A percentile compares a stretch with the other conserved stretches of the same genome.
These are phyloP conservation scores for Nymphalis c-album DNA, from an alignment of 2,888 invertebrate genomes.

Conservation along the genomic window DNA sequence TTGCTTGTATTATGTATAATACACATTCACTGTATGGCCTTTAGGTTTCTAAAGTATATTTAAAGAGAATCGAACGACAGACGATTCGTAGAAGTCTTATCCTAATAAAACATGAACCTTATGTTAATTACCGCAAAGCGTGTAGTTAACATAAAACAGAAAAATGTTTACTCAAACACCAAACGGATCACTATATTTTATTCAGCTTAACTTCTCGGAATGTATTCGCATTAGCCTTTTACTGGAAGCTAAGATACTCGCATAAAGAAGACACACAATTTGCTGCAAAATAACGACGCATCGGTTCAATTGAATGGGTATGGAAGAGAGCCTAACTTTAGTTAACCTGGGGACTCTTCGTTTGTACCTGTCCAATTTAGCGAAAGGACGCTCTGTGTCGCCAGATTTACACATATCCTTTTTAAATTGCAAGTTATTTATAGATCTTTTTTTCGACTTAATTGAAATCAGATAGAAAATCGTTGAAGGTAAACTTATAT, in stretches of 20 bases:
- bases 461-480: neutral
- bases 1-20: no score
- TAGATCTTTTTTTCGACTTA: conserved; percentile 1
- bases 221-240: conserved; percentile 37
- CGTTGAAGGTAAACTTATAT: neutral
- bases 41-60: no score
- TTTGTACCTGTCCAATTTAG: conserved; percentile 51
- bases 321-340: conserved; percentile 35
- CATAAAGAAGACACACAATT: conserved; percentile 51
- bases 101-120: neutral
- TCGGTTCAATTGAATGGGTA: conserved; percentile 54
- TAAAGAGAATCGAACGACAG: neutral
- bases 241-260: conserved; percentile 38
- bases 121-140: neutral
- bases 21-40: no score
- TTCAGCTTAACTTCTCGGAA: conserved; percentile 20
- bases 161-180: conserved; percentile 11
- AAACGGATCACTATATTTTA: conserved; percentile 19
- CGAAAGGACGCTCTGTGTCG: conserved; percentile 37
- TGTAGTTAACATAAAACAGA: neutral
- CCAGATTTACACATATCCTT: conserved; percentile 26
- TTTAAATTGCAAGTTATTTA: conserved; percentile 19
- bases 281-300: conserved; percentile 46
- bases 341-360: conserved; percentile 33
- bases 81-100: neutral